A percentile compares a stretch with the other conserved stretches of the same genome.
Conservation (phyloP, 2,888 invertebrate species). For the Flexamia atlantica region DNA sequence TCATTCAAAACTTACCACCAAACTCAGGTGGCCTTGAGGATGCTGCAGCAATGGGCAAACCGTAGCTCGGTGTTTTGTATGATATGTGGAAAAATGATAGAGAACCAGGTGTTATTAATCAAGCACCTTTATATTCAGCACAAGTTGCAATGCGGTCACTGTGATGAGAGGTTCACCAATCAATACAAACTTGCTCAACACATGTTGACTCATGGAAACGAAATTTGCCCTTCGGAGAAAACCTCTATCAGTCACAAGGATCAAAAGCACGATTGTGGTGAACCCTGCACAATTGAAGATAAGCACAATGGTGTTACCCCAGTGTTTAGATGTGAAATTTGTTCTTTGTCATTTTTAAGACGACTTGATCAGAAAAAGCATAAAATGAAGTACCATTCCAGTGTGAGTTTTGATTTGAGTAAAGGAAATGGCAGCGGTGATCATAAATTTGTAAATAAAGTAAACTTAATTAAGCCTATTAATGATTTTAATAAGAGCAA, state of each 20-base stretch:
- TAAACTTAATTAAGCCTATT: background rate
- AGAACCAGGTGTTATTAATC: slow-evolving; percentile 32
- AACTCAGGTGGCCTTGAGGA: slow-evolving; percentile 51
- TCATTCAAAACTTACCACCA: slow-evolving; percentile 59
- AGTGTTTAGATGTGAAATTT: background rate
- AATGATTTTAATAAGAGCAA: background rate
- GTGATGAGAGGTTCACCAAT: slow-evolving; percentile 13
- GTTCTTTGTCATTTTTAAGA: slow-evolving; percentile 11
- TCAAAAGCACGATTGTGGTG: background rate
- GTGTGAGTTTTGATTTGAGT: background rate
- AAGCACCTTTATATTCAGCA: slow-evolving; percentile 31
- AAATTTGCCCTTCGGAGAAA: background rate
- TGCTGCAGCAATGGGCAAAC: slow-evolving; percentile 30
- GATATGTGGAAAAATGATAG: slow-evolving; percentile 30
- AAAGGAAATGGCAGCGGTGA: slow-evolving; percentile 25
- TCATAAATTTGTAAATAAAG: background rate
- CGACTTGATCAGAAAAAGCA: slow-evolving; percentile 32
- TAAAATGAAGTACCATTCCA: slow-evolving; percentile 36
- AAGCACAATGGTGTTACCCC: background rate
- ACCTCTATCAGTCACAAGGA: background rate
- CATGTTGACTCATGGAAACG: slow-evolving; percentile 8
- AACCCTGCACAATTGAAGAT: background rate
- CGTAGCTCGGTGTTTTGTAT: slow-evolving; percentile 28
- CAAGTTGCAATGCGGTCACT: slow-evolving; percentile 39
- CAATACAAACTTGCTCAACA: background rate